Percentiles rank a stretch among this genome's conserved stretches.
phyloP scores from a whole-genome alignment of 2,113 vertebrate species.

The Urocitellus parryii region DNA sequence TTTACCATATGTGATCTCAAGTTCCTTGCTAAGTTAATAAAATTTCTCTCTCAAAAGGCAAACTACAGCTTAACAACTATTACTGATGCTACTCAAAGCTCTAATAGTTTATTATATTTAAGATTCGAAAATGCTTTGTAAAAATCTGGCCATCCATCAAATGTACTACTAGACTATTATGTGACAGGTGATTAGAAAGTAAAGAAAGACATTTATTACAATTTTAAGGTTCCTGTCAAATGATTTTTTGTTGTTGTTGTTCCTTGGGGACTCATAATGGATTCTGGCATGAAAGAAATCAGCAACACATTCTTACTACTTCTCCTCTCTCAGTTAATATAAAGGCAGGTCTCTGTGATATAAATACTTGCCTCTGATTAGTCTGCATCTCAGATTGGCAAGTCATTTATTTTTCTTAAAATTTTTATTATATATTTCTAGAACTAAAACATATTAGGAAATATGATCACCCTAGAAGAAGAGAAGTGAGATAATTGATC shows the following conservation, averaged over 20 bases:
- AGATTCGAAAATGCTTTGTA: neutral
- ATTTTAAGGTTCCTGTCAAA: neutral
- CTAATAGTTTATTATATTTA: neutral
- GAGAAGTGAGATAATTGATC: neutral
- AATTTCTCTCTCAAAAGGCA: neutral
- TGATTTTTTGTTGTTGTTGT: neutral
- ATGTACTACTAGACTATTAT: neutral
- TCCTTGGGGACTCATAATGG: neutral
- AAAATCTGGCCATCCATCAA: slow-evolving; percentile 5
- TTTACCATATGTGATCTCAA: slow-evolving; percentile 5
- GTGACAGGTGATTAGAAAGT: neutral
- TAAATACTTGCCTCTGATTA: neutral
- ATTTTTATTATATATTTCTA: neutral
- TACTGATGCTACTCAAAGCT: neutral
- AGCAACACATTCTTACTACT: neutral
- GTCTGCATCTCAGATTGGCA: neutral
- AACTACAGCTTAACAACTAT: neutral
- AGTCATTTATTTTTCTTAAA: slow-evolving; percentile 36
- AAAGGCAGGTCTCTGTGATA: neutral
- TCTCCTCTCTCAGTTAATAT: neutral
- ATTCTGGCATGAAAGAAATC: neutral
- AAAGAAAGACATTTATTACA: neutral
- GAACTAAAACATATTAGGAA: neutral
- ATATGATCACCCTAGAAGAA: neutral
- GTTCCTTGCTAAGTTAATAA: slow-evolving; percentile 16